phyloP scores from a whole-genome alignment of 2,797 vertebrate species.

The Phyllotis vaccarum region DNA sequence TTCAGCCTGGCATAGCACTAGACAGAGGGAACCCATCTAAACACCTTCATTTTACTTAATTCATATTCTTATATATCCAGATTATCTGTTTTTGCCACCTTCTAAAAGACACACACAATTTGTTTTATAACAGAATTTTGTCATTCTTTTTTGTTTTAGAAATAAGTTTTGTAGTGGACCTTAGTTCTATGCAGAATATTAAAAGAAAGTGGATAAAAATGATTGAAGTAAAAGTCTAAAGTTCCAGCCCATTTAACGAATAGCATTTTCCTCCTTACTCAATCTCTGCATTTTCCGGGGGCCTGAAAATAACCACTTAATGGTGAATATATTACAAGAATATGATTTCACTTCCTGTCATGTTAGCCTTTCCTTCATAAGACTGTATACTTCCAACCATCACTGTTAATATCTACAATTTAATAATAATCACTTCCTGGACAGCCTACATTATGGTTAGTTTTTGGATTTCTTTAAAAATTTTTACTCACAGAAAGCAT shows the following conservation, averaged over 20 bases:
- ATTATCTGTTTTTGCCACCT: background rate
- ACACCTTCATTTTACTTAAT: accelerated
- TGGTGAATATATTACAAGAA: background rate
- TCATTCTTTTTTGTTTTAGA: background rate
- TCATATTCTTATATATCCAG: background rate
- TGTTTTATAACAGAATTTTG: background rate
- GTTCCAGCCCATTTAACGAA: background rate
- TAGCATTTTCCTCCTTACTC: background rate
- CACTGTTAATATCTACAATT: background rate
- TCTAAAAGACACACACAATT: background rate
- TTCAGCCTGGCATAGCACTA: background rate
- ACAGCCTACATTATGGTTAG: accelerated
- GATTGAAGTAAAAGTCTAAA: background rate
- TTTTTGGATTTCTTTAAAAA: background rate
- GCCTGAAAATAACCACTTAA: background rate
- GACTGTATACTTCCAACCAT: background rate
- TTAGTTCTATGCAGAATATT: background rate
- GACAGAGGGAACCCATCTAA: background rate
- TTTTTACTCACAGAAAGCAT: background rate
- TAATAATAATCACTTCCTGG: background rate
- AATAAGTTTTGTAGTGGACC: background rate
- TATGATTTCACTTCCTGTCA: background rate
- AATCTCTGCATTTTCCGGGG: background rate
- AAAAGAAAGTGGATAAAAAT: constrained; percentile 20
- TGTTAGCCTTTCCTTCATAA: background rate